Evolutionary conservation across 2,888 invertebrate genomes (phyloP).

Genomic region (Melieria omissa): DNA sequence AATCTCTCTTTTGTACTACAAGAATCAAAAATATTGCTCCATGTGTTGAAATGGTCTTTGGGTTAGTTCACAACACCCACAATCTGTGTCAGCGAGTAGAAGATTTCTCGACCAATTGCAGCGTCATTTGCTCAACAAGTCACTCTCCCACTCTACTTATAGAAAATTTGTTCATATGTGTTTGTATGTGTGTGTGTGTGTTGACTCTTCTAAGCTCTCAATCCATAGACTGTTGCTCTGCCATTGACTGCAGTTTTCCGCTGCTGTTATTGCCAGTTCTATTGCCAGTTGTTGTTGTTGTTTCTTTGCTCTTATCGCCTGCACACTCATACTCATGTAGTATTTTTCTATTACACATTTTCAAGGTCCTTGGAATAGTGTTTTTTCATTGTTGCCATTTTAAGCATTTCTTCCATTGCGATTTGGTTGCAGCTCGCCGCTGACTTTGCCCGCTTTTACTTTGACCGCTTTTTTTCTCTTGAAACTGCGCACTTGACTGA

Average conservation of each 20-base stretch:
- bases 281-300: neutral
- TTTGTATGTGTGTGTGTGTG: no score
- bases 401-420: neutral
- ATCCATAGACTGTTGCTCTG: no score
- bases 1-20: no score
- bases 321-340: neutral
- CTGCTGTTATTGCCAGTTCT: neutral
- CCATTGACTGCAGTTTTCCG: neutral
- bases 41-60: no score
- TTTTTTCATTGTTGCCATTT: neutral
- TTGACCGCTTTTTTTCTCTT: neutral
- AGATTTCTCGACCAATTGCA: no score
- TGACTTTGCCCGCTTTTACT: neutral
- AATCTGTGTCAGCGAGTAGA: no score
- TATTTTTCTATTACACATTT: slow-evolving; percentile 3
- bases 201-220: no score
- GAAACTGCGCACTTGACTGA: neutral
- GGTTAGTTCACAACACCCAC: no score
- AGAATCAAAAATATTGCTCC: no score
- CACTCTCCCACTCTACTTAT: no score
- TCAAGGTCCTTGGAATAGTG: slow-evolving; percentile 1
- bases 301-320: neutral
- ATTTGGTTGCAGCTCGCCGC: neutral
- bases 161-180: no score
- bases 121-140: no score